Evolutionary conservation across 2,797 vertebrate genomes (phyloP), one percentile per base, ranked within the genome.

Genomic region (Apogon hyalosoma): DNA sequence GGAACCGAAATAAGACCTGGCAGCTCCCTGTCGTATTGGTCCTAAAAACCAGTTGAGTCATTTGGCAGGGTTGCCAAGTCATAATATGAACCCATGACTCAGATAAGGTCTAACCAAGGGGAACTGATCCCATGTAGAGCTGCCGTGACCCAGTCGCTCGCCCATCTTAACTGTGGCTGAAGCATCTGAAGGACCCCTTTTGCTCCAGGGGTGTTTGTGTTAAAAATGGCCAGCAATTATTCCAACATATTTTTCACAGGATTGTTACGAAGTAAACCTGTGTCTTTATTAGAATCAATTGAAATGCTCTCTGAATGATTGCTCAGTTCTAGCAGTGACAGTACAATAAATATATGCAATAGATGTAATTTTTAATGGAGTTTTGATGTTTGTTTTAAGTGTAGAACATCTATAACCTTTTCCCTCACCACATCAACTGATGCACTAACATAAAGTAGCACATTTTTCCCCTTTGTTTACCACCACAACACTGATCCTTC

Each of bases 21-120:
- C 88, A 88, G 76, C 86, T 84, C 73, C 75, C 76, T 79, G 79
- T 73, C 16, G 51, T 82, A 73, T 86, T 80, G 69, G 65, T 83
- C 77, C 84, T 71, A 78, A 89, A 85, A 87, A 87, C 60, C 56
- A 79, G 73, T 76, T 75, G 80, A 88, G 75, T 87, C 75, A 87
- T 90, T 85, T 88, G 43, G 48, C 57, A 48, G 54, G 33, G 50
- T 63, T 85, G 79, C 85, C 86, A 85, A 85, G 66, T 84, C 82
- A 84, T 89, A 63, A 87, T 75, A 77, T 77, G 78, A 84, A 88
- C 63, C 67, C 75, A 80, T 90, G 86, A 88, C 76, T 92, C 71
- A 47, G 79, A 87, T 86, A 70, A 88, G 73, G 42, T 68, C 56
- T 67, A 86, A 85, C 63, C 1, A 43, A 82, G 62, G 51, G 72